Evolutionary conservation across 64 coral and sea anemone species (phyloP), one percentile per base, ranked within the genome.

Genomic region (Stichodactyla mertensii): DNA sequence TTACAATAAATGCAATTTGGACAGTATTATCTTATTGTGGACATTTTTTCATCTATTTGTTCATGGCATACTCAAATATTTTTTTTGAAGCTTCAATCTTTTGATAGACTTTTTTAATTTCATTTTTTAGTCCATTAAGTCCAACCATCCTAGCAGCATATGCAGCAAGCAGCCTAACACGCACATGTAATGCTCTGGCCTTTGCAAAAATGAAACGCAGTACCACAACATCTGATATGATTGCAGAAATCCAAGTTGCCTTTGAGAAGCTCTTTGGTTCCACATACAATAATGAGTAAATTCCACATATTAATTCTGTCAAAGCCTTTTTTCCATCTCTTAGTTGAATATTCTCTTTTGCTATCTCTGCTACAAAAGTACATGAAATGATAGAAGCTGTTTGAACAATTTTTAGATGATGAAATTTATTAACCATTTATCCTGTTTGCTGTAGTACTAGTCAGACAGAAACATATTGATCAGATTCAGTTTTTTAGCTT

Each of bases 181-280:
- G 97, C 61, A 92, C 84, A 23, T 99, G 97, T 83, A 95, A 92
- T 45, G 62, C 86, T 62, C 78, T 99, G 80, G 93, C 97, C 8
- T 99, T 92, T 87, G 52, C 71, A 3, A 99, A 95, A 89, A 77
- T 90, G 54, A 86, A 51, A 26, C 87, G 97, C 18, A 84, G 89
- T 51, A 99, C 88, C 88, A 99, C 91, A 18, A 99, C 97, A 3
- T 90, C 97, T 52, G 86, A 99, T 51, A 99, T 99, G 97, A 88
- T 99, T 60, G 71, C 83, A 31, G 90, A 99, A 87, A 95, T 99
- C 51, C 90, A 91, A 27, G 28, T 88, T 54, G 93, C 97, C 45
- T 99, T 95, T 88, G 78, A 90, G 69, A 74, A 85, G 77, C 83
- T 99, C 24, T 99, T 95, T 84, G 86, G 82, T 19, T 52, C 31